These are phyloP conservation scores for Carpatolechia fugitivella DNA, from an alignment of 2,888 invertebrate genomes.

Conservation along the genomic window DNA sequence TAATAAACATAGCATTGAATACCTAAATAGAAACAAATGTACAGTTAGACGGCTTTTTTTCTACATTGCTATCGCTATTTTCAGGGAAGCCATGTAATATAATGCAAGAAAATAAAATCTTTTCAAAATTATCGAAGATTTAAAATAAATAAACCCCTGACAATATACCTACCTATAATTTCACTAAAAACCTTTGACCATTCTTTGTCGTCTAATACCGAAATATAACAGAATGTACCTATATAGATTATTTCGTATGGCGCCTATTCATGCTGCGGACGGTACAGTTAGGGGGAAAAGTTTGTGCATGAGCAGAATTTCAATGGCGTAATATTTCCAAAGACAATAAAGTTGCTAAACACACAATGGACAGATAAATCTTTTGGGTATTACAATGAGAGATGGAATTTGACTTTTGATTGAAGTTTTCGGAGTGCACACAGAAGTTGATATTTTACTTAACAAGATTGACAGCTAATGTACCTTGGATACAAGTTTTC, in stretches of 20 bases:
- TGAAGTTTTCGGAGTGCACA: too few species aligned
- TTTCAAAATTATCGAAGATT: background rate
- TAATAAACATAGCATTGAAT: too few species aligned
- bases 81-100: too few species aligned
- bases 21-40: too few species aligned
- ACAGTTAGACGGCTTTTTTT: too few species aligned
- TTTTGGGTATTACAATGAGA: background rate
- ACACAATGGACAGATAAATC: constrained; percentile 7
- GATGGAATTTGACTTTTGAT: background rate
- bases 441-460: too few species aligned
- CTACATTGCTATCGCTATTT: too few species aligned
- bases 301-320: constrained; percentile 17
- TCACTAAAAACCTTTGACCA: constrained; percentile 65
- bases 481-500: too few species aligned
- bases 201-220: constrained; percentile 69
- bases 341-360: constrained; percentile 11
- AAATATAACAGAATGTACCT: constrained; percentile 63
- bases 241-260: constrained; percentile 54
- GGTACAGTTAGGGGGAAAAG: constrained; percentile 21
- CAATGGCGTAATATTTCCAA: constrained; percentile 2
- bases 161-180: too few species aligned
- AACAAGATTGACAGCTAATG: too few species aligned
- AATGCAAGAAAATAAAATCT: background rate
- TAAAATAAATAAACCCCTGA: too few species aligned
- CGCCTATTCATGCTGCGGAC: constrained; percentile 48